Conservation (phyloP, 2,888 invertebrate species). For the Pardosa pseudoannulata region DNA sequence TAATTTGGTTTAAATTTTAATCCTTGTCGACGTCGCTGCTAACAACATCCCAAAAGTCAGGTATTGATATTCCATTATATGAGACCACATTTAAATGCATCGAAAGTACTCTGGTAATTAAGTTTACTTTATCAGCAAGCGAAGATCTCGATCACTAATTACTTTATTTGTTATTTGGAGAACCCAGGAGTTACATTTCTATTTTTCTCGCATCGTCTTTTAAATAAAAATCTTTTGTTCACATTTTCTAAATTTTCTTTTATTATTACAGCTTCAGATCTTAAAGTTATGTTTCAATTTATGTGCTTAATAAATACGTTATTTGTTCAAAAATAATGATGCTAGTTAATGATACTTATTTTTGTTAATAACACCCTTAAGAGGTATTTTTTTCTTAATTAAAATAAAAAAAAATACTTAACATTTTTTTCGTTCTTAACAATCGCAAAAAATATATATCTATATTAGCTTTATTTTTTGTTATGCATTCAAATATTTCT, state of each 20-base stretch:
- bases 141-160: neutral
- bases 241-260: neutral
- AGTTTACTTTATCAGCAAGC: neutral
- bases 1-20: too few relatives aligned
- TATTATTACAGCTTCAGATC: neutral
- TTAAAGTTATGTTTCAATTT: neutral
- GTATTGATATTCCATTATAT: too few relatives aligned
- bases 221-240: neutral
- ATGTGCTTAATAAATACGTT: neutral
- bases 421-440: neutral
- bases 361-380: neutral
- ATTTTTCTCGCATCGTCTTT: neutral
- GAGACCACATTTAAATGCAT: neutral
- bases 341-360: conserved; percentile 1
- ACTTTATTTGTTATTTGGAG: conserved; percentile 8
- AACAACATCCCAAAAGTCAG: too few relatives aligned
- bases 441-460: neutral
- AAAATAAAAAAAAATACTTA: neutral
- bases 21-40: too few relatives aligned
- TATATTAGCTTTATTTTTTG: neutral
- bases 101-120: neutral
- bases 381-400: neutral
- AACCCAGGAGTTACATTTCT: neutral
- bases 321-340: conserved; percentile 5
- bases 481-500: too few relatives aligned